Percentiles rank a stretch among this genome's conserved stretches.
These are phyloP conservation scores for Xiphophorus maculatus DNA, from an alignment of 2,113 vertebrate species.

Conservation along the genomic window DNA sequence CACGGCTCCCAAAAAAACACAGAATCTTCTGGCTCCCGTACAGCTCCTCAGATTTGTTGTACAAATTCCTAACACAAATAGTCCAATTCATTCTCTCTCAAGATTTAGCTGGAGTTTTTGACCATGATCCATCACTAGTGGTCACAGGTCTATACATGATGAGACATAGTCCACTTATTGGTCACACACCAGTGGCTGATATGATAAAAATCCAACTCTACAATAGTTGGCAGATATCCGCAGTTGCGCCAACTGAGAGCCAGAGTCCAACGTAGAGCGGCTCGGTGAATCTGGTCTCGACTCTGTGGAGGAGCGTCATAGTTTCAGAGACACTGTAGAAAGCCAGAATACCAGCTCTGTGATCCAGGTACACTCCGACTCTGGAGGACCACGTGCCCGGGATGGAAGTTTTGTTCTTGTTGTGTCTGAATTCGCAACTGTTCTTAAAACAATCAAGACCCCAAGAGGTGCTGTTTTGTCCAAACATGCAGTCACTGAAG, in stretches of 20 bases:
- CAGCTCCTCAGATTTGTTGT: too few species aligned
- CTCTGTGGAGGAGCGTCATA: slow-evolving; percentile 28
- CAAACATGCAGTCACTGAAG: slow-evolving; percentile 12
- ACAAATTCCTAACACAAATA: too few species aligned
- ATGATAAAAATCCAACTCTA: background rate
- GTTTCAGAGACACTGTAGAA: slow-evolving; percentile 11
- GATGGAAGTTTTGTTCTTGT: background rate
- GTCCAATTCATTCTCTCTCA: too few species aligned
- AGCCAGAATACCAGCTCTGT: background rate
- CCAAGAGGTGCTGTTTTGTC: background rate
- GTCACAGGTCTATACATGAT: background rate
- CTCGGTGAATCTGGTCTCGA: slow-evolving; percentile 14
- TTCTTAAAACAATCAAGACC: slow-evolving; percentile 6
- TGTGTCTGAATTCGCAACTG: slow-evolving; percentile 3
- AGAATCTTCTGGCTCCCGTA: too few species aligned
- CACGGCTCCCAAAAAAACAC: too few species aligned
- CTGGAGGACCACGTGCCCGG: background rate
- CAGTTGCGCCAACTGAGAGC: slow-evolving; percentile 18
- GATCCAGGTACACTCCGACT: slow-evolving; percentile 19
- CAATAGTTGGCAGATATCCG: slow-evolving; percentile 7
- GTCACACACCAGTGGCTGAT: background rate
- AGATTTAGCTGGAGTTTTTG: too few species aligned
- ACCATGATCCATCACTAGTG: background rate
- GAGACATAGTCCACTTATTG: background rate
- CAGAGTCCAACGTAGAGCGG: slow-evolving; percentile 52